Evolutionary conservation across 2,888 invertebrate genomes (phyloP), one percentile per base, ranked within the genome.

Genomic region (Linnaemya vulpina): DNA sequence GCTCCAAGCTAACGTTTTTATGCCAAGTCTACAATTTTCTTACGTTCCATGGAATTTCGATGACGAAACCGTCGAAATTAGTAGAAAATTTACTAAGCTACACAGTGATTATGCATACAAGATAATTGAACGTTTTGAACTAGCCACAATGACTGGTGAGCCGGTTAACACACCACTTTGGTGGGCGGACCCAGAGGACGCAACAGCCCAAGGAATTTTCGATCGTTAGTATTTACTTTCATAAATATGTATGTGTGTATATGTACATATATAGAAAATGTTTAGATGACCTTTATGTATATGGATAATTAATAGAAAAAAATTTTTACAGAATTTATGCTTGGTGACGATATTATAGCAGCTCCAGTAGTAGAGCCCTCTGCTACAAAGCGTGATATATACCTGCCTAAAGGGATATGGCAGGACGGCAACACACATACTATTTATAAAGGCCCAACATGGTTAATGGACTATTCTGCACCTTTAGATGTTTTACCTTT

Each of bases 151-250:
- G 1, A 93, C 94, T 1, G 96, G 96, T 0, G 93, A 94, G 2
- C 97, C 96, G 0, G 94, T 97, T 13, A 96, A 96, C 92, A 93
- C 95, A 3, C 97, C 97, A 0, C 93, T 97, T 49, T 98, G 97
- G 97, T 97, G 97, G 97, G 90, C 95, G 0, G 96, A 95, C 87
- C 96, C 97, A 0, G 91, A 90, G 0, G 95, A 97, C 89, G 89
- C 90, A 30, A 93, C 93, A 20, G 95, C 96, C 0, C 92, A 94
- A n/a, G 89, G 90, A 70, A 93, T 94, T 79, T 93, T 93, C 91
- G 94, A 95, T 88, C 93, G 95, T 95, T 91, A 90, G 91, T 89
- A 55, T 43, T 58, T 17, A 22, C 49, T 4, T 51, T 8, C 10
- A 67, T 17, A 46, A 9, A 30, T 58, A 58, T 35, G 30, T 35